These are phyloP conservation scores for Ferdinandea cuprea DNA, from an alignment of 2,888 invertebrate genomes.

Conservation along the genomic window DNA sequence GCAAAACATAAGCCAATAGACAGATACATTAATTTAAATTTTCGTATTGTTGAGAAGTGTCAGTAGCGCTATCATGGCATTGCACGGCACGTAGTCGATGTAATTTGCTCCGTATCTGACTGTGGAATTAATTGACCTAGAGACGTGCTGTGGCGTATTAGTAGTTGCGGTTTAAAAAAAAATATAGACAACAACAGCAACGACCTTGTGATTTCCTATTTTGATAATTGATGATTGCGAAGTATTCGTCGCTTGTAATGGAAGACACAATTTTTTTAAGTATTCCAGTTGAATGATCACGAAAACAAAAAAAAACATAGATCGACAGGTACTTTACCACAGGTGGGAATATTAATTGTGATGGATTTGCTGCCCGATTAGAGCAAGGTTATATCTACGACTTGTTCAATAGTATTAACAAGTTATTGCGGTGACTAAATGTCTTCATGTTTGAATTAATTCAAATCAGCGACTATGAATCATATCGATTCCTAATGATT, in stretches of 20 bases:
- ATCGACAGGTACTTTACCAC: conserved; percentile 6
- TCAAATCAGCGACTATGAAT: conserved; percentile 30
- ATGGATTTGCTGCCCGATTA: background rate
- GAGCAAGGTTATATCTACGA: too few species aligned
- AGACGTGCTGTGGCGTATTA: conserved; percentile 56
- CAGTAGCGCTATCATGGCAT: conserved; percentile 5
- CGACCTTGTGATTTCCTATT: conserved; percentile 68
- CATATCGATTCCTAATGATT: conserved; percentile 4
- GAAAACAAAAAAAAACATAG: background rate
- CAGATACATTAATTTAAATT: conserved; percentile 44
- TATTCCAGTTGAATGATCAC: conserved; percentile 42
- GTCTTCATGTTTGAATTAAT: background rate
- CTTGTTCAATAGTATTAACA: too few species aligned
- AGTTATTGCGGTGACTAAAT: conserved; percentile 5
- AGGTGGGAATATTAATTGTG: conserved; percentile 52
- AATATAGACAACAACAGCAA: conserved; percentile 22
- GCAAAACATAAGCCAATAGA: background rate
- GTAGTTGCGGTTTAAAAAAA: conserved; percentile 7
- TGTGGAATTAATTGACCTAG: conserved; percentile 67
- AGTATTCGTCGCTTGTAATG: conserved; percentile 49
- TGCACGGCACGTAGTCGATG: conserved; percentile 5
- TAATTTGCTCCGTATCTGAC: conserved; percentile 40
- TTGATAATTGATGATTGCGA: conserved; percentile 67
- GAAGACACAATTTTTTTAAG: conserved; percentile 42
- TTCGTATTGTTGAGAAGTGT: conserved; percentile 39